Conservation (phyloP, 2,888 invertebrate genomes). For the Cheilosia scutellata region DNA sequence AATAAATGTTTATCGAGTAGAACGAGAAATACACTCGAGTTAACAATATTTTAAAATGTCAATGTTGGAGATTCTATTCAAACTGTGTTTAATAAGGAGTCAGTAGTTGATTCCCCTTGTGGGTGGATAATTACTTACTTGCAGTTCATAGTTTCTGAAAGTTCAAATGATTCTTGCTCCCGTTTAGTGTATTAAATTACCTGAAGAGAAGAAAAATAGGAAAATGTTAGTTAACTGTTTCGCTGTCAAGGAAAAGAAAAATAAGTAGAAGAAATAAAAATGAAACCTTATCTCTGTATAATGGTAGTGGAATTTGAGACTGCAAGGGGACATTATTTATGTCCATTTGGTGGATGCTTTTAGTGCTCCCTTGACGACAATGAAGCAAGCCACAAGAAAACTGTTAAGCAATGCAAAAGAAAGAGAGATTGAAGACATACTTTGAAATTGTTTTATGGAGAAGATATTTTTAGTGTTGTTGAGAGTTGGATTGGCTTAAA, state of each 20-base stretch:
- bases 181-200: slow-evolving; percentile 63
- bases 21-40: slow-evolving; percentile 1
- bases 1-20: slow-evolving; percentile 7
- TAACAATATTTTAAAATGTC: slow-evolving; percentile 28
- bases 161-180: slow-evolving; percentile 37
- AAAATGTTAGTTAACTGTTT: slow-evolving; percentile 45
- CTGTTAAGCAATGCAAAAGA: slow-evolving; percentile 38
- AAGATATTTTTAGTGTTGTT: background rate
- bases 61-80: slow-evolving; percentile 3
- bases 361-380: slow-evolving; percentile 57
- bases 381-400: slow-evolving; percentile 42
- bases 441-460: background rate
- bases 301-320: slow-evolving; percentile 44
- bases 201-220: slow-evolving; percentile 45
- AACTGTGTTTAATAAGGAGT: background rate
- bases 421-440: slow-evolving; percentile 21
- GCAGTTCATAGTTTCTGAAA: slow-evolving; percentile 26
- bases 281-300: slow-evolving; percentile 48
- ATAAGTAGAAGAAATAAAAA: background rate
- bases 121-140: slow-evolving; percentile 44
- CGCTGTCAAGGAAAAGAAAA: slow-evolving; percentile 40
- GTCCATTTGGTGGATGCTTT: slow-evolving; percentile 29
- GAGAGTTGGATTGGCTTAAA: background rate
- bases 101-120: background rate
- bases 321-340: slow-evolving; percentile 59